Evolutionary conservation across 2,888 invertebrate genomes (phyloP).

Genomic region (Drosophila neutralis): DNA sequence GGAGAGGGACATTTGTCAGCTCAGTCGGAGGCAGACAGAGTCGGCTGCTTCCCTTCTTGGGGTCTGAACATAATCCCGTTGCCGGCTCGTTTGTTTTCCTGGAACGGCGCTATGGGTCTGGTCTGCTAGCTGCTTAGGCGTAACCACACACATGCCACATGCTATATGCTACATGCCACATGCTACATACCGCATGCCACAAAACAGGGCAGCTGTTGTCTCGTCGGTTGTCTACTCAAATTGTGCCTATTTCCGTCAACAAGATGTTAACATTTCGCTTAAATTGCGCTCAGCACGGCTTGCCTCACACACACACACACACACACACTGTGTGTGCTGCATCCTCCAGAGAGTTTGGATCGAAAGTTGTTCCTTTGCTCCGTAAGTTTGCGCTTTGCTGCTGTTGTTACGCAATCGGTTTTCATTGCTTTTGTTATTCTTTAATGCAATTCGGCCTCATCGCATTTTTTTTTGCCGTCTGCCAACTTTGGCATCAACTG

Average conservation of each 20-base stretch:
- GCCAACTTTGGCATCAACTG: constrained; percentile 29
- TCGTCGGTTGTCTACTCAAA: constrained; percentile 67
- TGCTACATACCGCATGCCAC: constrained; percentile 36
- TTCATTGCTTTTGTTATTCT: constrained; percentile 55
- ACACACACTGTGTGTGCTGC: constrained; percentile 7
- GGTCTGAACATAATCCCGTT: constrained; percentile 2
- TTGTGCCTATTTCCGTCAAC: constrained; percentile 78
- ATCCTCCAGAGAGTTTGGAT: constrained; percentile 32
- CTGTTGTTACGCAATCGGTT: constrained; percentile 27
- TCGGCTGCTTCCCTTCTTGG: background rate
- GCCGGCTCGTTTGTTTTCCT: constrained; percentile 39
- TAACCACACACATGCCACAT: constrained; percentile 21
- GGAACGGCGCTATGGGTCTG: constrained; percentile 21
- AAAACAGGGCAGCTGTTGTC: constrained; percentile 49
- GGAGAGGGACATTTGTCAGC: constrained; percentile 3
- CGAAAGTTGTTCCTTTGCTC: constrained; percentile 26
- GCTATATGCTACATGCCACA: constrained; percentile 1
- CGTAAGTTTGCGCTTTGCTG: constrained; percentile 49
- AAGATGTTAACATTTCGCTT: constrained; percentile 78
- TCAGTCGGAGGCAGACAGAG: background rate
- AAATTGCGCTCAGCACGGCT: constrained; percentile 63
- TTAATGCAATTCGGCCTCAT: constrained; percentile 65
- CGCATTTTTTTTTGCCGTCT: constrained; percentile 25
- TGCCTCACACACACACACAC: constrained; percentile 9
- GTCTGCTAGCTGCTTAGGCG: constrained; percentile 34